Percentiles rank a stretch among this genome's conserved stretches.
phyloP scores from a whole-genome alignment of 2,113 vertebrate genomes.

The Parus major region DNA sequence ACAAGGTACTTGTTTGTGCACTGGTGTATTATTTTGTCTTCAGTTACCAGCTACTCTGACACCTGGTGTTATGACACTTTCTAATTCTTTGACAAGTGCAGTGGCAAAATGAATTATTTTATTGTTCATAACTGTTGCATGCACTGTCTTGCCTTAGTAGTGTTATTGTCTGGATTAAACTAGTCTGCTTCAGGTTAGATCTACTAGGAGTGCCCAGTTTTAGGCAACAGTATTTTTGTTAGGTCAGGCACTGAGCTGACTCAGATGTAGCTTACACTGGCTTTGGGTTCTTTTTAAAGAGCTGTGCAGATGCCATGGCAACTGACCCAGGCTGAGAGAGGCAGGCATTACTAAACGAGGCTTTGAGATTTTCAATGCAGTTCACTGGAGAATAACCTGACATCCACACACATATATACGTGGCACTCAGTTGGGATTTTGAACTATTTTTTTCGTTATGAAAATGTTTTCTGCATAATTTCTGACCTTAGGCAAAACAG shows the following conservation, averaged over 20 bases:
- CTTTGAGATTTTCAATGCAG: not conserved
- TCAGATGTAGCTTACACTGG: not conserved
- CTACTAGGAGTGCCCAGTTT: not conserved
- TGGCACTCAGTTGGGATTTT: not conserved
- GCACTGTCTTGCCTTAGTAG: not conserved
- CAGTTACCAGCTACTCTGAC: not conserved
- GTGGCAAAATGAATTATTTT: not conserved
- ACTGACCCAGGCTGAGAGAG: not conserved
- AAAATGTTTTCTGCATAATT: not conserved
- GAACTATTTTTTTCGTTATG: not conserved
- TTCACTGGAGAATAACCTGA: not conserved
- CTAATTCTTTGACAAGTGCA: not conserved
- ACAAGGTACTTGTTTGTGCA: not conserved
- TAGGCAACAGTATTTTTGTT: not conserved
- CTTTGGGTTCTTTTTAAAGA: not conserved
- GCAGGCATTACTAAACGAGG: not conserved
- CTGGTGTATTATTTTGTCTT: not conserved
- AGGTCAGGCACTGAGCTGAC: not conserved
- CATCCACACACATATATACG: not conserved
- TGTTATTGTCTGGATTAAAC: not conserved
- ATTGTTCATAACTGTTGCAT: not conserved
- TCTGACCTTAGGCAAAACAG: not conserved
- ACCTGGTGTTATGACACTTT: not conserved
- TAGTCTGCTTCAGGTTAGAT: not conserved
- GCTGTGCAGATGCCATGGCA: conserved; percentile 6